A percentile compares a stretch with the other conserved stretches of the same genome.
Conservation (phyloP, 2,888 invertebrate species). For the Andrena dorsata region DNA sequence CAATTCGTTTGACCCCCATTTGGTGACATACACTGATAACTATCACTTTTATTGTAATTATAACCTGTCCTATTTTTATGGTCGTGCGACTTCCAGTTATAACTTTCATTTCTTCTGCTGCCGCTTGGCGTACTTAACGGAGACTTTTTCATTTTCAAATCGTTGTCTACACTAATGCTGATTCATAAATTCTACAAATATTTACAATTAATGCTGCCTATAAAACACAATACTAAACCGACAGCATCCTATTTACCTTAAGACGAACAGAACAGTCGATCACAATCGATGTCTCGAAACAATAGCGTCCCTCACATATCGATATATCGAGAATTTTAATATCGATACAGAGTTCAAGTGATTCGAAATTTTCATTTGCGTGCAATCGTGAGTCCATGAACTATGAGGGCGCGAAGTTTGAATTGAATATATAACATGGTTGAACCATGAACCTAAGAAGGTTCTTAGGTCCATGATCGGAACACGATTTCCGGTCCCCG, state of each 20-base stretch:
- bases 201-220: slow-evolving; percentile 52
- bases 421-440: no score
- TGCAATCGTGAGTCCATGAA: no score
- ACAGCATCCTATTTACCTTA: slow-evolving; percentile 39
- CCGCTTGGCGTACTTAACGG: slow-evolving; percentile 76
- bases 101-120: slow-evolving; percentile 54
- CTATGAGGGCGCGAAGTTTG: no score
- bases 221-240: slow-evolving; percentile 46
- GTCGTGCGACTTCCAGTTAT: slow-evolving; percentile 64
- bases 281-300: slow-evolving; percentile 40
- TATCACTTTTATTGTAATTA: slow-evolving; percentile 52
- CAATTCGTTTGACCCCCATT: slow-evolving; percentile 44
- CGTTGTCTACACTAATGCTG: slow-evolving; percentile 15
- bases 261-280: slow-evolving; percentile 33
- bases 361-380: not conserved
- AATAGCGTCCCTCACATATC: not conserved
- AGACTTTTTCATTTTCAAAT: slow-evolving; percentile 75
- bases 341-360: not conserved
- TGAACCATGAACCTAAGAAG: no score
- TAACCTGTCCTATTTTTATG: slow-evolving; percentile 68
- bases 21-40: slow-evolving; percentile 52
- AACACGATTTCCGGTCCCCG: no score
- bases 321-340: slow-evolving; percentile 13
- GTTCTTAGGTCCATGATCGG: no score
- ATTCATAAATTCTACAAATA: slow-evolving; percentile 44